Conservation (phyloP, 1,140 invertebrate species). For the Arion vulgaris region DNA sequence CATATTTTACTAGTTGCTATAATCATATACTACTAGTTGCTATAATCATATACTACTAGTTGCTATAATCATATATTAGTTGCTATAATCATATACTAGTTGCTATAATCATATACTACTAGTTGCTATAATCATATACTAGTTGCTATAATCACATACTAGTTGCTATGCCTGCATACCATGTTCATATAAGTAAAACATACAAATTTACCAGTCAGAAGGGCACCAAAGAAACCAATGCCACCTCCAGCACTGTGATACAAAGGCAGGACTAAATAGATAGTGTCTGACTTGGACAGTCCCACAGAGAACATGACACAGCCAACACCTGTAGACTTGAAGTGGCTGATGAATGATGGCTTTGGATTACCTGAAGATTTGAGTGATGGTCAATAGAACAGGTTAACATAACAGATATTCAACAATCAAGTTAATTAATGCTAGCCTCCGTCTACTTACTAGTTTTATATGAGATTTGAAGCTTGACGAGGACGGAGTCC, state of each 20-base stretch:
- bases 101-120: too few relatives aligned
- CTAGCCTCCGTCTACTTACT: background rate
- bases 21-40: too few relatives aligned
- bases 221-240: slow-evolving; percentile 50
- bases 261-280: slow-evolving; percentile 62
- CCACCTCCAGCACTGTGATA: slow-evolving; percentile 61
- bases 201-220: slow-evolving; percentile 31
- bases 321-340: slow-evolving; percentile 46
- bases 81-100: too few relatives aligned
- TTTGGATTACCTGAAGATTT: slow-evolving; percentile 56
- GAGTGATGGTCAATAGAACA: background rate
- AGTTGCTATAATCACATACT: too few relatives aligned
- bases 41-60: too few relatives aligned
- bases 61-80: too few relatives aligned
- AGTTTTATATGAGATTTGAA: too few relatives aligned
- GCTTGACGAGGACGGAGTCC: too few relatives aligned
- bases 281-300: slow-evolving; percentile 47
- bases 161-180: too few relatives aligned
- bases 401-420: background rate
- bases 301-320: slow-evolving; percentile 43
- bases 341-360: slow-evolving; percentile 54
- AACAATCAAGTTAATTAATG: background rate
- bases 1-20: too few relatives aligned
- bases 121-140: too few relatives aligned
- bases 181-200: too few relatives aligned